Evolutionary conservation across 2,113 vertebrate species (phyloP), one percentile per base, ranked within the genome.

Genomic region (Oryzias melastigma): DNA sequence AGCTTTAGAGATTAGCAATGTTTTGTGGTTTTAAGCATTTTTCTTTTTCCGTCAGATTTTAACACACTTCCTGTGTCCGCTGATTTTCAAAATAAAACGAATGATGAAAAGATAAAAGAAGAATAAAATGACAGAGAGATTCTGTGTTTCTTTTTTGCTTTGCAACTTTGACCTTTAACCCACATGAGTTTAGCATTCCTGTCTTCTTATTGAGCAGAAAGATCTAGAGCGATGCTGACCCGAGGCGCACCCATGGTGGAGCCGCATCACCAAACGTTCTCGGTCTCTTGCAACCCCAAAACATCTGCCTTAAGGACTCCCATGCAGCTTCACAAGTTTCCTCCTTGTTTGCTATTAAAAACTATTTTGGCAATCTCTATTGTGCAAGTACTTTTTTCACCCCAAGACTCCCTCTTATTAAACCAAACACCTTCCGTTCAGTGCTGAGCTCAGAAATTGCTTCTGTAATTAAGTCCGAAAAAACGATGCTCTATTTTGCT

Each of bases 121-220:
- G 35, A 7, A 29, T 7, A 35, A 35, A 35, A 3, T 35, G 10
- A 3, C 3, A 2, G 12, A 18, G 7, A n/a, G 19, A n/a, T n/a
- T 18, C 18, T n/a, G 46, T 47, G 62, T 65, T 61, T 47, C 52
- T 22, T 27, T 52, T 29, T 29, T 57, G 45, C 20, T 13, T 68
- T 51, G 46, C 25, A 15, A 58, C 24, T 69, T 78, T 29, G 25
- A 50, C 41, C 43, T 54, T 17, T 57, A 52, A 77, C 62, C 77
- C 52, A 14, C 8, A 48, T 46, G 46, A 20, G 35, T 64, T 69
- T 27, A 63, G 49, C 81, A 87, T 86, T 86, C 81, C 84, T 80
- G 57, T 40, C 54, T 24, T 42, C 60, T 75, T 48, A 82, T 66
- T 80, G 78, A 68, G 81, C 79, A 85, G 77, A 82, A 82, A 71